Evolutionary conservation across 1,140 invertebrate species (phyloP).

Genomic region (Notospermus geniculatus): DNA sequence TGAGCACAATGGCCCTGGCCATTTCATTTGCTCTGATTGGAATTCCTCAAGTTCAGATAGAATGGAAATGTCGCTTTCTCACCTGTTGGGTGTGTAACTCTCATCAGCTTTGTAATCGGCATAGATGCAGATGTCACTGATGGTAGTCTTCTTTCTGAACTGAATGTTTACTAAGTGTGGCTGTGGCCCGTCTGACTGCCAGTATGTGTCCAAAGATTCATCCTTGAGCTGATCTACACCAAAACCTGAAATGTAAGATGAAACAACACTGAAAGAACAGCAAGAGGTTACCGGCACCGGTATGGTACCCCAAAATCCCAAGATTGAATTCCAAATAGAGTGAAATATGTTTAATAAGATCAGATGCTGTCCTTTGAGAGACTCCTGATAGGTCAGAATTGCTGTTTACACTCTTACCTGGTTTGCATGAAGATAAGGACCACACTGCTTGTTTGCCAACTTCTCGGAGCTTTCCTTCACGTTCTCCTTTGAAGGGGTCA

Average conservation of each 20-base stretch:
- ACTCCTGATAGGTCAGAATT: not conserved
- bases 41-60: no score
- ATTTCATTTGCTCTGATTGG: no score
- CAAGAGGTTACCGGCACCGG: no score
- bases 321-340: no score
- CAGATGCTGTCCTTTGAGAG: no score
- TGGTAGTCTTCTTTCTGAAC: slow-evolving; percentile 92
- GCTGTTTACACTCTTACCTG: slow-evolving; percentile 63
- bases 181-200: slow-evolving; percentile 98
- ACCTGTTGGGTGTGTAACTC: slow-evolving; percentile 94
- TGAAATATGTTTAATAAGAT: no score
- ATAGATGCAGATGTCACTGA: slow-evolving; percentile 94
- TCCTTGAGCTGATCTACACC: slow-evolving; percentile 95
- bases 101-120: slow-evolving; percentile 98
- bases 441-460: slow-evolving; percentile 95
- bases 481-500: slow-evolving; percentile 60
- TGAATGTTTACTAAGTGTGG: slow-evolving; percentile 98
- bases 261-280: no score
- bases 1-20: no score
- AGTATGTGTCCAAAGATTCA: slow-evolving; percentile 94
- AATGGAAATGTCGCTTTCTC: no score
- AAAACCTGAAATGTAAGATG: no score
- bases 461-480: slow-evolving; percentile 74
- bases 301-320: no score
- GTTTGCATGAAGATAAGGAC: slow-evolving; percentile 97